Conservation (phyloP, 1,140 invertebrate genomes). For the Leptinotarsa undecemlineata region DNA sequence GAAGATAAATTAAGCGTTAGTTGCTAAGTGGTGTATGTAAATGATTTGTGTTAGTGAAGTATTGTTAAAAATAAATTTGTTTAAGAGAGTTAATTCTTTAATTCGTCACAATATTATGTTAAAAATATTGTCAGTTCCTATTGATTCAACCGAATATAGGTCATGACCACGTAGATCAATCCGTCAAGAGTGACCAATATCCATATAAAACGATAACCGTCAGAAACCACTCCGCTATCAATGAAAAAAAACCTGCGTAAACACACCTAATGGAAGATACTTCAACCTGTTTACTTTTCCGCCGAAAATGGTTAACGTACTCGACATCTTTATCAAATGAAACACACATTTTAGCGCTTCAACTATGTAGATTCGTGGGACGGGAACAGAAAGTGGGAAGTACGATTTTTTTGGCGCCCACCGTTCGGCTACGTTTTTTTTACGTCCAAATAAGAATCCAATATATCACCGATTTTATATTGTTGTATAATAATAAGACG, state of each 20-base stretch:
- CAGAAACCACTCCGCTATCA: neutral
- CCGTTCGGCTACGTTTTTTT: neutral
- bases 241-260: neutral
- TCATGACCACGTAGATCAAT: too few species aligned
- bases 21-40: too few species aligned
- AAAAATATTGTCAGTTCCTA: too few species aligned
- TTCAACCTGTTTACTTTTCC: neutral
- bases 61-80: too few species aligned
- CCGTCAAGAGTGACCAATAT: too few species aligned
- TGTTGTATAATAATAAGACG: neutral
- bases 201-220: neutral
- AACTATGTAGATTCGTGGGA: neutral
- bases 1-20: too few species aligned
- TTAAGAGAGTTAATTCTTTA: too few species aligned
- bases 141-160: too few species aligned
- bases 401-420: conserved; percentile 2
- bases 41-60: too few species aligned
- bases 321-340: neutral
- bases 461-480: neutral
- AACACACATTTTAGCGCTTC: conserved; percentile 2
- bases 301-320: neutral
- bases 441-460: neutral
- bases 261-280: conserved; percentile 5
- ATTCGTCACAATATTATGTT: too few species aligned
- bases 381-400: neutral